Evolutionary conservation across 2,113 vertebrate genomes (phyloP), one percentile per base, ranked within the genome.

Genomic region (Hepsetus odoe): DNA sequence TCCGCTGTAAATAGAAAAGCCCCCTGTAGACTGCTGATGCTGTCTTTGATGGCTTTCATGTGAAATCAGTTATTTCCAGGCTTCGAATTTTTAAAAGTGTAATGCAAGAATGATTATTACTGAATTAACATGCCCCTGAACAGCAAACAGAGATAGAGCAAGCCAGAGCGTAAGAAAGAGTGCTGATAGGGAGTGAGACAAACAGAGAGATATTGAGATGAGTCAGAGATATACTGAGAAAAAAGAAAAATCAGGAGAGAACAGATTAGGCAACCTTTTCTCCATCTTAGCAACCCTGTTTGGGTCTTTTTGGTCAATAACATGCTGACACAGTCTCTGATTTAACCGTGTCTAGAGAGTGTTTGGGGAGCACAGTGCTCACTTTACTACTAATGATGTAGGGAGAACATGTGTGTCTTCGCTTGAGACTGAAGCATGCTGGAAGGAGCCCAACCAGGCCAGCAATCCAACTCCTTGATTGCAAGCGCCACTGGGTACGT

Each of bases 251-350:
- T 55, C 16, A n/a, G n/a, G n/a, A n/a, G n/a, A n/a, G n/a, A n/a
- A n/a, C n/a, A n/a, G n/a, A n/a, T n/a, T n/a, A n/a, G n/a, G n/a
- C n/a, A n/a, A n/a, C n/a, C 42, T 24, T 33, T 22, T 35, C 49
- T 74, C 65, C 51, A 33, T 33, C 59, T 2, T 49, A 76, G 73
- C 76, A 79, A 77, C 77, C 53, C 46, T 26, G 74, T 67, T 67
- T 68, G 66, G 62, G 87, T 79, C 53, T 69, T 55, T 79, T 74
- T 81, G 77, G 77, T 55, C 12, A n/a, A 42, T 35, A 28, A 58
- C 20, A 55, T 26, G 32, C 16, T 33, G 33, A 83, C 35, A 74
- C 79, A 71, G 42, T 61, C 74, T 22, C 16, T 40, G 44, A 66
- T 38, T 69, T 16, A 4, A 55, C 5, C 61, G 72, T 74, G 16